Evolutionary conservation across 2,113 vertebrate species (phyloP).

Genomic region (Chinchilla lanigera): DNA sequence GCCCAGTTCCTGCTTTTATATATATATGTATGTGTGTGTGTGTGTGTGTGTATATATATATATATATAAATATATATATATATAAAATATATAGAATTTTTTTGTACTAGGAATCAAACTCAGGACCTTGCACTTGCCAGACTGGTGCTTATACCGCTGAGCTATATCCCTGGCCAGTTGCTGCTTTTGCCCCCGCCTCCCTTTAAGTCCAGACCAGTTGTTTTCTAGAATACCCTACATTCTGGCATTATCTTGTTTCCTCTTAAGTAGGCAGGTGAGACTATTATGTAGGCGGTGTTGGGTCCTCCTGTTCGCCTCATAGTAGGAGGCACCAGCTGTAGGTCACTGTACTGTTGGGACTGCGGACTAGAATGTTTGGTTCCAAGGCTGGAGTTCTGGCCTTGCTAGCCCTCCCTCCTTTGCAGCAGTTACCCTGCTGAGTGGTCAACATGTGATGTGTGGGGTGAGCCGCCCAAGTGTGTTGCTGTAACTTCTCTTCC

Average conservation of each 20-base stretch:
- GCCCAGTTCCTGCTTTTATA: background rate
- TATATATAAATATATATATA: too few species aligned
- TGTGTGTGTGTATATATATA: too few species aligned
- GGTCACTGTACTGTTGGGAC: background rate
- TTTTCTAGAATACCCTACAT: background rate
- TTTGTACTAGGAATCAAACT: too few species aligned
- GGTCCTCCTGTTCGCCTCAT: background rate
- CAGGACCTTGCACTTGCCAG: too few species aligned
- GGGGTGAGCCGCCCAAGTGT: background rate
- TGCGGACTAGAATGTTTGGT: background rate
- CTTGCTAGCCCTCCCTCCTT: background rate
- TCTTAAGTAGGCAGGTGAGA: background rate
- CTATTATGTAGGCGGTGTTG: background rate
- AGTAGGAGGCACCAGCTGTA: background rate
- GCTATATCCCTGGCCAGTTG: too few species aligned
- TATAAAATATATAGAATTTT: too few species aligned
- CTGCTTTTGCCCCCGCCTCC: background rate
- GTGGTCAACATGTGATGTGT: background rate
- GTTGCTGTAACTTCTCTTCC: background rate
- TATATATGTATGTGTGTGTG: too few species aligned
- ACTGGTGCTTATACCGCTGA: too few species aligned
- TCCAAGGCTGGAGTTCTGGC: too few species aligned
- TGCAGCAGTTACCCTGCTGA: background rate
- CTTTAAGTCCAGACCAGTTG: background rate
- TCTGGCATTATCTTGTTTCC: background rate